Evolutionary conservation across 1,140 invertebrate species (phyloP), one percentile per base, ranked within the genome.

Genomic region (Ceratoteleas bidentatus): DNA sequence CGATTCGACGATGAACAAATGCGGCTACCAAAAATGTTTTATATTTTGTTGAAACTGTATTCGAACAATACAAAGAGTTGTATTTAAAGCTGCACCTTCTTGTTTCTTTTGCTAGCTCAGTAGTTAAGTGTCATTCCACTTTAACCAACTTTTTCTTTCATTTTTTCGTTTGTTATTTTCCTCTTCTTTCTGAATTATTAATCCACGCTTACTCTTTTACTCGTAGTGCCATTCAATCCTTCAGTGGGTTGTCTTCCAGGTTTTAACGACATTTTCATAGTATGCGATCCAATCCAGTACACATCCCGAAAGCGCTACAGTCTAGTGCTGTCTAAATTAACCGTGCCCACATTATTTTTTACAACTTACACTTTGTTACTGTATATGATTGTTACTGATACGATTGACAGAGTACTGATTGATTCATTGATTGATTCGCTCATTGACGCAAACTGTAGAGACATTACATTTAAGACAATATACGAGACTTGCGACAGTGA

Each of bases 231-330:
- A 66, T 75, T 75, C 24, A 75, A 11, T 34, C 43, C 65, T 65
- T 74, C 15, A 45, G 47, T 60, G 53, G 34, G 47, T 73, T 73
- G 73, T 76, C 73, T 76, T 76, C 73, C 74, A 69, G 33, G 38
- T 62, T 69, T 50, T 69, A 24, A 24, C 24, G 1, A 4, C 1
- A 24, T 2, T 24, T 24, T 2, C 1, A 24, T 24, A 24, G n/a
- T 76, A 61, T 72, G 72, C 78, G 72, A 43, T 81, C 70, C 75
- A 70, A 76, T 81, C 72, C 79, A 81, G 79, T 81, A 81, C 79
- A 76, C 72, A 82, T 76, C 79, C 73, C 73, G 79, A 82, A 62
- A 56, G 73, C 6, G 6, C n/a, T n/a, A n/a, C n/a, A n/a, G n/a
- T n/a, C n/a, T n/a, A n/a, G n/a, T n/a, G n/a, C n/a, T n/a, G n/a